Percentiles rank a stretch among this genome's conserved stretches.
phyloP scores from a whole-genome alignment of 2,797 vertebrate species.

The Myiotriccus ornatus region DNA sequence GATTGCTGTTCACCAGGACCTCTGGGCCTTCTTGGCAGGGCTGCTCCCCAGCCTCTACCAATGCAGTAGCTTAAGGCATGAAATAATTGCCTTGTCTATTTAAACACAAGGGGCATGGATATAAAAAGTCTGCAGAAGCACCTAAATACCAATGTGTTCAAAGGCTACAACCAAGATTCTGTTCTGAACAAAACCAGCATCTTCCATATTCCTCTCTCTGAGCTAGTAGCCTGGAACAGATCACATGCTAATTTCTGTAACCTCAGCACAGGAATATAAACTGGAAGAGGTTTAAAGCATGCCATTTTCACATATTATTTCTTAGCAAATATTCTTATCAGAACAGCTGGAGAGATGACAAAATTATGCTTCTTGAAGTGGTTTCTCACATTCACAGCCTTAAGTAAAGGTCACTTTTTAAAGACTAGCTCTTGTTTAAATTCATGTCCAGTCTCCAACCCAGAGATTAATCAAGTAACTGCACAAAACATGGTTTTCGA shows the following conservation, averaged over 20 bases:
- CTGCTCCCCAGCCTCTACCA: not conserved
- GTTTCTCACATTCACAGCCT: not conserved
- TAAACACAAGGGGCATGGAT: not conserved
- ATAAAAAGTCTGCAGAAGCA: not conserved
- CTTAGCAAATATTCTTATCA: not conserved
- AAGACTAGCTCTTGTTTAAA: conserved; percentile 24
- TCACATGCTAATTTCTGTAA: not conserved
- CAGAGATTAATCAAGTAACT: not conserved
- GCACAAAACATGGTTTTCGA: not conserved
- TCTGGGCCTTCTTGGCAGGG: not conserved
- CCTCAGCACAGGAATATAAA: not conserved
- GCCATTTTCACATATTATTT: conserved; percentile 11
- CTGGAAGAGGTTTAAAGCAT: not conserved
- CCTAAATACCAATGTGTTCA: not conserved
- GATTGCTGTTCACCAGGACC: not conserved
- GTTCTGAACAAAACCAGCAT: not conserved
- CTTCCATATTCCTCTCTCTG: not conserved
- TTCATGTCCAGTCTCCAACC: not conserved
- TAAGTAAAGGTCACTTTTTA: conserved; percentile 29
- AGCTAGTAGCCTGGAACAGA: not conserved
- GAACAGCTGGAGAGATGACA: not conserved
- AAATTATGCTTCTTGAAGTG: not conserved
- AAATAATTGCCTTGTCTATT: not conserved
- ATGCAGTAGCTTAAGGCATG: not conserved
- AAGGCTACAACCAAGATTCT: not conserved